phyloP scores from a whole-genome alignment of 2,113 vertebrate genomes.

The Argyrosomus japonicus region DNA sequence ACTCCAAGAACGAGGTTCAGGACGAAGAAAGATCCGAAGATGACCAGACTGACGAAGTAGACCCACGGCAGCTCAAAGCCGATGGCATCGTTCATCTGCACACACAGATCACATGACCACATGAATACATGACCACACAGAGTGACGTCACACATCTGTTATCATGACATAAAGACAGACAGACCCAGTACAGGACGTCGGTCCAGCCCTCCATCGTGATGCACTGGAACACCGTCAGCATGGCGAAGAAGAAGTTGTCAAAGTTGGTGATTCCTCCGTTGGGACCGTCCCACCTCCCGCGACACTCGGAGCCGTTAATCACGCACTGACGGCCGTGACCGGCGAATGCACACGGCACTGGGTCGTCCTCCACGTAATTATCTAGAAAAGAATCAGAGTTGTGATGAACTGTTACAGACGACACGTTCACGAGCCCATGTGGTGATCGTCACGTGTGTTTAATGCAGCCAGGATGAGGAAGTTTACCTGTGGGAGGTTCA shows the following conservation, averaged over 20 bases:
- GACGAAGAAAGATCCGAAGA: constrained; percentile 96
- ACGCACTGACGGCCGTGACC: constrained; percentile 88
- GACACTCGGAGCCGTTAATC: constrained; percentile 88
- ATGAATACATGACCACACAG: too few relatives aligned
- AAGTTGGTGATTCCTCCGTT: constrained; percentile 95
- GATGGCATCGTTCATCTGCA: constrained; percentile 93
- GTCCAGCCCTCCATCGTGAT: constrained; percentile 96
- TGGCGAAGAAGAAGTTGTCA: constrained; percentile 96
- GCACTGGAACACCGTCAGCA: constrained; percentile 94
- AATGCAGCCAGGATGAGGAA: too few relatives aligned
- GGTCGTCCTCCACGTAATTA: constrained; percentile 89
- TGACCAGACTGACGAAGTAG: constrained; percentile 93
- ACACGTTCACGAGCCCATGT: too few relatives aligned
- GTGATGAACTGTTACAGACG: too few relatives aligned
- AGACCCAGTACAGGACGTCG: constrained; percentile 92
- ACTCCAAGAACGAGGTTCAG: constrained; percentile 95
- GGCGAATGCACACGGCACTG: constrained; percentile 88
- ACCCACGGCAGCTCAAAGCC: constrained; percentile 94
- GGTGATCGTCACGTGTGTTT: too few relatives aligned
- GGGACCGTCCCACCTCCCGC: constrained; percentile 90
- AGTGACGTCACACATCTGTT: too few relatives aligned
- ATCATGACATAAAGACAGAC: neutral
- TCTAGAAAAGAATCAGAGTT: constrained; percentile 71
- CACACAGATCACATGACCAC: neutral
- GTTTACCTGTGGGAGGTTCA: too few relatives aligned